Evolutionary conservation across 30 jellyfish, hydroid and myxozoan genomes (phyloP).

Genomic region (Rhopilema esculentum): DNA sequence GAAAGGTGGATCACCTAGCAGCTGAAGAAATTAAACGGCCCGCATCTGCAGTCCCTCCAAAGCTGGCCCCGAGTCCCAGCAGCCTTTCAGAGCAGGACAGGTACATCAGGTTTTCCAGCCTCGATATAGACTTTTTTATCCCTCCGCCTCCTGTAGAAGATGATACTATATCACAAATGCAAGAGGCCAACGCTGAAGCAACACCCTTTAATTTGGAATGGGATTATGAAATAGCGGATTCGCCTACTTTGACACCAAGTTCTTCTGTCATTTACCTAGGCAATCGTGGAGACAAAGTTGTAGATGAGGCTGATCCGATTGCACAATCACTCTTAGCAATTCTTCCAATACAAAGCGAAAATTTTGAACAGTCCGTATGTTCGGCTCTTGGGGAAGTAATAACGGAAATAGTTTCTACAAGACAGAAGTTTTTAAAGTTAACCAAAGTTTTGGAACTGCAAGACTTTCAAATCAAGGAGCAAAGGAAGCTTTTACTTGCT

Average conservation of each 20-base stretch:
- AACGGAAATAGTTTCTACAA: slow-evolving; percentile 86
- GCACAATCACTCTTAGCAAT: slow-evolving; percentile 81
- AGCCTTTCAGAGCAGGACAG: slow-evolving; percentile 56
- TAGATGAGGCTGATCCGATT: slow-evolving; percentile 77
- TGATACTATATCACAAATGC: slow-evolving; percentile 52
- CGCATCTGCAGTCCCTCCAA: slow-evolving; percentile 42
- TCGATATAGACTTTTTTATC: slow-evolving; percentile 73
- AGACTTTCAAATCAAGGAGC: slow-evolving; percentile 79
- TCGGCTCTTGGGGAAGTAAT: slow-evolving; percentile 88
- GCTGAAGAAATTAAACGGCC: slow-evolving; percentile 19
- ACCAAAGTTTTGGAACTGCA: slow-evolving; percentile 74
- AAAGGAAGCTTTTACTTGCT: slow-evolving; percentile 58
- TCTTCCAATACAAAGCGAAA: slow-evolving; percentile 81
- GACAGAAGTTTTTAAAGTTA: slow-evolving; percentile 80
- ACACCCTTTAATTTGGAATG: slow-evolving; percentile 66
- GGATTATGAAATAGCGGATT: slow-evolving; percentile 68
- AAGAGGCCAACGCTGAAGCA: slow-evolving; percentile 46
- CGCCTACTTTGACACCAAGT: slow-evolving; percentile 84
- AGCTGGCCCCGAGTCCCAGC: background rate
- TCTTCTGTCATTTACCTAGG: slow-evolving; percentile 68
- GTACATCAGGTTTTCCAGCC: slow-evolving; percentile 67
- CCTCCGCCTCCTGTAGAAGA: slow-evolving; percentile 99
- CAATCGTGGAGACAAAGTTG: background rate
- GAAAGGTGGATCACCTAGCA: background rate
- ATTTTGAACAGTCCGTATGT: slow-evolving; percentile 64